Conservation (phyloP, 1,140 invertebrate genomes). For the Mycetomoellerius zeteki region DNA sequence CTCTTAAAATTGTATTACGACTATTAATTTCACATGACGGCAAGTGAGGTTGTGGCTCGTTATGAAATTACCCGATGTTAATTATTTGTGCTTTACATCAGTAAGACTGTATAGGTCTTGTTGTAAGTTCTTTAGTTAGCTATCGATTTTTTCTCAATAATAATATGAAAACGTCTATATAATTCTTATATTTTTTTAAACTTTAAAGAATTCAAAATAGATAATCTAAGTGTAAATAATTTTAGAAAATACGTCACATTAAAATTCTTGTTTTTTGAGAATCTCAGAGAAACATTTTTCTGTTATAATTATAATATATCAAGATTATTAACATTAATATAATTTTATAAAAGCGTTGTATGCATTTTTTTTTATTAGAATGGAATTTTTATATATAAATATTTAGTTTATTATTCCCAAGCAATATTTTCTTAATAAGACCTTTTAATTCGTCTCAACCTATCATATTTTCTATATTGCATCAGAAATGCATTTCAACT, state of each 20-base stretch:
- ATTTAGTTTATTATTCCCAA: background rate
- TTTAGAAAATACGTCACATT: background rate
- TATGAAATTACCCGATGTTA: background rate
- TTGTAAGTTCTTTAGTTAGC: background rate
- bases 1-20: constrained; percentile 1
- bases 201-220: background rate
- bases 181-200: background rate
- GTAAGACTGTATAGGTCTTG: background rate
- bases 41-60: background rate
- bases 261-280: background rate
- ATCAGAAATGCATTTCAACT: background rate
- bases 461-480: background rate
- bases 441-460: too few species aligned
- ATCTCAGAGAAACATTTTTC: background rate
- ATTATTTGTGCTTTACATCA: background rate
- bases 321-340: background rate
- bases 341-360: too few species aligned
- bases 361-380: background rate
- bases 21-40: background rate
- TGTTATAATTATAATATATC: background rate
- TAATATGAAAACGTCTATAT: background rate
- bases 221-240: background rate
- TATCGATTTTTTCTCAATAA: background rate
- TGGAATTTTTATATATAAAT: background rate
- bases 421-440: background rate